phyloP scores from a whole-genome alignment of 2,888 invertebrate genomes.

The Deilephila elpenor region DNA sequence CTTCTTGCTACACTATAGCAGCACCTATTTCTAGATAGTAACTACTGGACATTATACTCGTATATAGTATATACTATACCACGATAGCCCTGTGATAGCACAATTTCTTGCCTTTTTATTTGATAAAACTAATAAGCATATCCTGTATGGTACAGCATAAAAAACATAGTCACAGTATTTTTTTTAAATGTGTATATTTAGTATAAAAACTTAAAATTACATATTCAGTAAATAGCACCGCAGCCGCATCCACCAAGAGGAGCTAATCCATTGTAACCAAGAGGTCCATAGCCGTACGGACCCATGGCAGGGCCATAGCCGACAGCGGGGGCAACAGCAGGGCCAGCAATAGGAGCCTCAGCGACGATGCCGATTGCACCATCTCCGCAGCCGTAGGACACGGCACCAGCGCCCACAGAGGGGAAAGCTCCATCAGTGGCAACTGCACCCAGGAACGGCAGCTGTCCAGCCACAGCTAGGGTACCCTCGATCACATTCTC shows the following conservation, averaged over 20 bases:
- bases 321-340: constrained; percentile 26
- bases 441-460: constrained; percentile 59
- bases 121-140: no score
- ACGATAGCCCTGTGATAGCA: no score
- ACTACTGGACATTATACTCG: no score
- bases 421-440: constrained; percentile 52
- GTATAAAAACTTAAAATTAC: not conserved
- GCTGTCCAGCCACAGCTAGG: constrained; percentile 49
- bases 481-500: constrained; percentile 56
- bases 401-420: constrained; percentile 51
- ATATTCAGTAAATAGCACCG: constrained; percentile 27
- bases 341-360: constrained; percentile 35
- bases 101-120: no score
- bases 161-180: not conserved
- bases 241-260: constrained; percentile 28
- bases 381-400: constrained; percentile 49
- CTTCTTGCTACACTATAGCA: no score
- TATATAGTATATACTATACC: no score
- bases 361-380: constrained; percentile 36
- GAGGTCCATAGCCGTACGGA: constrained; percentile 25
- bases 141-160: not conserved
- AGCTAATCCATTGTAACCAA: constrained; percentile 17
- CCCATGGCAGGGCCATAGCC: constrained; percentile 30
- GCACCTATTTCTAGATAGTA: no score
- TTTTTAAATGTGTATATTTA: not conserved